Evolutionary conservation across 2,113 vertebrate genomes (phyloP), one percentile per base, ranked within the genome.

Genomic region (Crotalus horridus): DNA sequence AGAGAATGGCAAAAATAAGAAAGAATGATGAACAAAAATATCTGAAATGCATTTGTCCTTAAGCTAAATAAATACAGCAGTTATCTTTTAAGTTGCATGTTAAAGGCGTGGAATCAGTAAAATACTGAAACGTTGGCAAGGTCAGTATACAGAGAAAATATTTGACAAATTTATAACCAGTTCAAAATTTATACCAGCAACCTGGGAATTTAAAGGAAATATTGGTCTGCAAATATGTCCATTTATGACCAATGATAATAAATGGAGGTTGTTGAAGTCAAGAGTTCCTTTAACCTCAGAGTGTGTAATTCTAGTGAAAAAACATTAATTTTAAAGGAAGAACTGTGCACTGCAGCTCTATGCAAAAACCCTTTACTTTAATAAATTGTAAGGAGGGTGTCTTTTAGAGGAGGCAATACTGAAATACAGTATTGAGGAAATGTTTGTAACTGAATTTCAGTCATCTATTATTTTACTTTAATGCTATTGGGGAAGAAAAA

Each of bases 31-130:
- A 43, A 85, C 58, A 90, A 56, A 91, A 92, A 88, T 89, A 93
- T 92, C 51, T 89, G 92, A 48, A 89, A 94, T 90, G 89, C 90
- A 53, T 58, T 94, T 94, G 93, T 95, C 95, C 33, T 39, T 96
- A 93, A 87, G 93, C 94, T 96, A 95, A 95, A 96, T 97, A 93
- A 43, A 39, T 96, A 96, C 88, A 81, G 95, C 94, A 96, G 93
- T 91, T 92, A 96, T 93, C 89, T 93, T 91, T 69, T 0, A 91
- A 96, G 94, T 88, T 95, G 85, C 91, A 94, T 96, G 94, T 91
- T 95, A 43, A 95, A 95, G 91, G 94, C 89, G 89, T 94, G 94
- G 91, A 92, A 64, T 81, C 94, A 94, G 94, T 59, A 69, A 64
- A 23, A 0, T 13, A 6, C 23, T 88, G 0, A 86, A 21, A 6